phyloP scores from a whole-genome alignment of 2,888 invertebrate genomes.

The Dynastes hyllus region DNA sequence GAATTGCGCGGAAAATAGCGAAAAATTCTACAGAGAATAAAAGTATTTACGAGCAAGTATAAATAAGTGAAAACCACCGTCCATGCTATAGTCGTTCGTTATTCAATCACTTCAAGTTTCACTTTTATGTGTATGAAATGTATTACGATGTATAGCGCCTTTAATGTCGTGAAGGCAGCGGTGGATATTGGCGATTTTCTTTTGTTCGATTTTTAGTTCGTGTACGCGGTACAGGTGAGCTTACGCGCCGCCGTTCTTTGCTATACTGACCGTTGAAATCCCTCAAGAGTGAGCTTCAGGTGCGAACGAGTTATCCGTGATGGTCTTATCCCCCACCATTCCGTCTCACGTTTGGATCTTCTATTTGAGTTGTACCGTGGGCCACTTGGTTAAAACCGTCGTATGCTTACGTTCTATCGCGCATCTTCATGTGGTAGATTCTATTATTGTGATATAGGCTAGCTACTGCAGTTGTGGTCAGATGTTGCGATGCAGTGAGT shows the following conservation, averaged over 20 bases:
- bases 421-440: neutral
- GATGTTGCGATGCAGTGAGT: neutral
- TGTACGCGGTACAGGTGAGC: neutral
- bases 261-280: conserved; percentile 54
- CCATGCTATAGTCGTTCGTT: conserved; percentile 1
- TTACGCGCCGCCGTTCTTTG: conserved; percentile 49
- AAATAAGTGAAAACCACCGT: conserved; percentile 27
- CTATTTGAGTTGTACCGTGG: neutral
- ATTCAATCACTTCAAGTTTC: conserved; percentile 46
- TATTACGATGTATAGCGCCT: conserved; percentile 7
- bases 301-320: conserved; percentile 14
- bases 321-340: conserved; percentile 18
- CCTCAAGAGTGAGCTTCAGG: conserved; percentile 35
- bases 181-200: conserved; percentile 33
- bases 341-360: neutral
- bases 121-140: conserved; percentile 36
- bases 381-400: neutral
- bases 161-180: neutral
- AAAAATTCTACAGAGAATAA: conserved; percentile 6
- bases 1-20: neutral
- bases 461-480: neutral
- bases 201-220: conserved; percentile 3
- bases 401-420: neutral
- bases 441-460: neutral
- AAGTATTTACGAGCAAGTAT: conserved; percentile 24